Evolutionary conservation across 2,797 vertebrate genomes (phyloP).

Genomic region (Gadopsis marmoratus): DNA sequence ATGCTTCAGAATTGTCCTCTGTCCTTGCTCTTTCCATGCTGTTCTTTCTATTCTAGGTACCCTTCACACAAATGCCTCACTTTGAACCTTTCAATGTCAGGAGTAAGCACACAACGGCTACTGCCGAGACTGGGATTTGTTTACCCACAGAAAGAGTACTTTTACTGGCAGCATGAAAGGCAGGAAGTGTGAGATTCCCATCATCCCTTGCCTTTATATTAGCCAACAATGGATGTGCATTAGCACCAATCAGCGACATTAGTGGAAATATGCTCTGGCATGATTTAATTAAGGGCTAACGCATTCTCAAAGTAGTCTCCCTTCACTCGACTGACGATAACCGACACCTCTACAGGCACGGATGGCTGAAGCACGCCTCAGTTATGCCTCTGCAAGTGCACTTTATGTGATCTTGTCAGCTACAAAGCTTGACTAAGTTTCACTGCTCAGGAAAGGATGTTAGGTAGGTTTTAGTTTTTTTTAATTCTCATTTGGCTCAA

Average conservation of each 20-base stretch:
- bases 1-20: conserved; percentile 9
- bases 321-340: conserved; percentile 52
- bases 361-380: conserved; percentile 31
- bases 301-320: conserved; percentile 56
- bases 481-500: conserved; percentile 42
- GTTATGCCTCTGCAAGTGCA: conserved; percentile 21
- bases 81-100: conserved; percentile 15
- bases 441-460: conserved; percentile 31
- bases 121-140: conserved; percentile 26
- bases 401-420: conserved; percentile 58
- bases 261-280: conserved; percentile 58
- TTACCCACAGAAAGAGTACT: conserved; percentile 42
- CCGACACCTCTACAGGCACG: conserved; percentile 35
- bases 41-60: not conserved
- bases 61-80: conserved; percentile 12
- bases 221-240: conserved; percentile 66
- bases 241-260: conserved; percentile 63
- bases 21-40: not conserved
- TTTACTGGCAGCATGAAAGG: conserved; percentile 40
- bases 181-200: conserved; percentile 57
- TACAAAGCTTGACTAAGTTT: conserved; percentile 52
- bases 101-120: conserved; percentile 23
- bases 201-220: conserved; percentile 49
- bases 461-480: conserved; percentile 1
- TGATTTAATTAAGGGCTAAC: conserved; percentile 70